Evolutionary conservation across 2,113 vertebrate genomes (phyloP).

Genomic region (Pantherophis guttatus): DNA sequence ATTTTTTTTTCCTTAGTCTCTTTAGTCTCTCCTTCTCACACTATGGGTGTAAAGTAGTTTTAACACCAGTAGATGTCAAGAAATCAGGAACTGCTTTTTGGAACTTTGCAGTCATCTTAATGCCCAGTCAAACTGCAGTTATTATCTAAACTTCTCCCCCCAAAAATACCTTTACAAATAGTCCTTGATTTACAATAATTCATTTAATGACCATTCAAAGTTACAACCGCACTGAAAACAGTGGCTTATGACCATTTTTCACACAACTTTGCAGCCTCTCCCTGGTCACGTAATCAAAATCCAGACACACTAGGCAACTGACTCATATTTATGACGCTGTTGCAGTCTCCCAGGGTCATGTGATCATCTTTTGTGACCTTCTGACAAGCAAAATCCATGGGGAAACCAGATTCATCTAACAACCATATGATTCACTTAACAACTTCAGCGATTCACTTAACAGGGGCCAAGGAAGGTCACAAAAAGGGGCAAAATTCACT

Average conservation of each 20-base stretch:
- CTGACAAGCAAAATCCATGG: background rate
- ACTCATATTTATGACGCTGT: too few relatives aligned
- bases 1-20: too few relatives aligned
- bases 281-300: background rate
- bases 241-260: background rate
- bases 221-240: background rate
- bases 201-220: background rate
- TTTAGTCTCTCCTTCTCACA: background rate
- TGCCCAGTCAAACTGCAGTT: background rate
- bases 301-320: background rate
- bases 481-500: background rate
- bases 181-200: background rate
- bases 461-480: background rate
- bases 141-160: background rate
- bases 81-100: background rate
- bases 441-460: background rate
- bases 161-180: background rate
- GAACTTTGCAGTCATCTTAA: background rate
- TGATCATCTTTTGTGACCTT: background rate
- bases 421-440: too few relatives aligned
- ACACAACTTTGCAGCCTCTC: background rate
- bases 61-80: background rate
- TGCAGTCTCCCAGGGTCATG: background rate
- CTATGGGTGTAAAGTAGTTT: background rate
- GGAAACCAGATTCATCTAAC: background rate